phyloP scores from a whole-genome alignment of 2,797 vertebrate genomes.

The Pteropus rufus region DNA sequence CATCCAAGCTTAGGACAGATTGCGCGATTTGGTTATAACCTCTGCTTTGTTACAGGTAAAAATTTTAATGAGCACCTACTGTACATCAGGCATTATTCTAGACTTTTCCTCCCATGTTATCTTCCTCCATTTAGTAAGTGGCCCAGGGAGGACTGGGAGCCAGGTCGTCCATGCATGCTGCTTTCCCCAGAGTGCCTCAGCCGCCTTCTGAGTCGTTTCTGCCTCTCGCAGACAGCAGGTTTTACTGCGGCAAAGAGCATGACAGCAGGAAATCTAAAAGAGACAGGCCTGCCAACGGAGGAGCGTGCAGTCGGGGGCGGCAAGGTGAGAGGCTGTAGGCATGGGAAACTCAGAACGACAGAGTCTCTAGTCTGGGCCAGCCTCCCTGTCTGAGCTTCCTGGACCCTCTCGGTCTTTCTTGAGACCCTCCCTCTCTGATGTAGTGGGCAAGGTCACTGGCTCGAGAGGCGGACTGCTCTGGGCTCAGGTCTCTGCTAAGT shows the following conservation, averaged over 20 bases:
- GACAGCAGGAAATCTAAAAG: background rate
- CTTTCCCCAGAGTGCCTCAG: background rate
- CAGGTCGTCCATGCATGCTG: background rate
- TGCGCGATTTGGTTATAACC: background rate
- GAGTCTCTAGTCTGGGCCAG: background rate
- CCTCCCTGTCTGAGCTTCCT: background rate
- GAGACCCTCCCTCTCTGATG: background rate
- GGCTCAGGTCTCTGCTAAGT: background rate
- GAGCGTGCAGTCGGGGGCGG: rapidly evolving
- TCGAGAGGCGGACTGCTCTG: background rate
- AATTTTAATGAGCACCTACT: background rate
- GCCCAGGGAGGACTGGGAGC: background rate
- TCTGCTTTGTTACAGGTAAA: background rate
- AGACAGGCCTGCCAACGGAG: background rate
- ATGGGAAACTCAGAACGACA: background rate
- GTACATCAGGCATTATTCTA: background rate
- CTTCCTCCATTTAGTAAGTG: background rate
- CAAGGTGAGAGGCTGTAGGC: background rate
- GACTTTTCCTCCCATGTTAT: background rate
- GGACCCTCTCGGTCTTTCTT: background rate
- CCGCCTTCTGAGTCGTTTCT: background rate
- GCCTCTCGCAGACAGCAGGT: background rate
- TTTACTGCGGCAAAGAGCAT: background rate
- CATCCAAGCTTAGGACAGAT: background rate
- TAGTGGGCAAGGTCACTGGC: background rate